A percentile compares a stretch with the other conserved stretches of the same genome.
Conservation (phyloP, 2,888 invertebrate species). For the Vannuccia rotundouncinata region DNA sequence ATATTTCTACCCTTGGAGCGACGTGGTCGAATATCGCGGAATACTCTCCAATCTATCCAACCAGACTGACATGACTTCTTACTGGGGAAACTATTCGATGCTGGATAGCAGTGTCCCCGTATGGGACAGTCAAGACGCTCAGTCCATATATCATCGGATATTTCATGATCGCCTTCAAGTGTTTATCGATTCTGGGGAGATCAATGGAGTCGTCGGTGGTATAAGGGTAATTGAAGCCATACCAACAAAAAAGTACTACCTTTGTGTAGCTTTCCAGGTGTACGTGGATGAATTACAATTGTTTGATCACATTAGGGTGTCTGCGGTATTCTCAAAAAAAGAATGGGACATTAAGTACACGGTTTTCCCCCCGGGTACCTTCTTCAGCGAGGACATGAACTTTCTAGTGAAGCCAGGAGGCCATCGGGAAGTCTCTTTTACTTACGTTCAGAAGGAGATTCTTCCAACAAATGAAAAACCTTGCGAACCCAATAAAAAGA, state of each 20-base stretch:
- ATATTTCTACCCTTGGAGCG: background rate
- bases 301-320: background rate
- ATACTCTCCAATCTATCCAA: background rate
- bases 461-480: background rate
- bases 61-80: background rate
- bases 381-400: background rate
- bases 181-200: background rate
- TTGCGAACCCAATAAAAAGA: background rate
- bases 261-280: background rate
- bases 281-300: background rate
- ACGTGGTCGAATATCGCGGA: background rate
- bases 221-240: background rate
- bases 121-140: background rate
- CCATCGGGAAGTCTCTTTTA: background rate
- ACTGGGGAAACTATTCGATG: background rate
- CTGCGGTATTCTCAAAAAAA: background rate
- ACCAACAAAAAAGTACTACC: background rate
- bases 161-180: background rate
- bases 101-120: background rate
- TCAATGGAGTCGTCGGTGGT: background rate
- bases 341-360: background rate
- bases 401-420: background rate
- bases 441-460: background rate
- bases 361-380: background rate
- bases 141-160: background rate